phyloP scores from a whole-genome alignment of 2,797 vertebrate species.

The Prionace glauca region DNA sequence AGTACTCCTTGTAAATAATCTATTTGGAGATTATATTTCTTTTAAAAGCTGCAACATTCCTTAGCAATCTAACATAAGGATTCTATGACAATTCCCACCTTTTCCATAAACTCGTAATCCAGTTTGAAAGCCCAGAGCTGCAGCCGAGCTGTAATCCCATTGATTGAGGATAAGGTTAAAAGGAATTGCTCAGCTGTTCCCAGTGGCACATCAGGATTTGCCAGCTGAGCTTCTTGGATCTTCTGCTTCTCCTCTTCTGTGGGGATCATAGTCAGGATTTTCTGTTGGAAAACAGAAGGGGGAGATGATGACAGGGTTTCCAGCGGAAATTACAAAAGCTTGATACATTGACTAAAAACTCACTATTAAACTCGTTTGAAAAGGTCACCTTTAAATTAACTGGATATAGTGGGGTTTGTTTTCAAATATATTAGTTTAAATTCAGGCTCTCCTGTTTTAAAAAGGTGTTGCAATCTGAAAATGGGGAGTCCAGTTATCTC shows the following conservation, averaged over 20 bases:
- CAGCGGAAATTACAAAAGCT: background rate
- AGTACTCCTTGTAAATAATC: background rate
- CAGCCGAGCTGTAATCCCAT: conserved; percentile 71
- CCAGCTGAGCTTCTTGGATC: conserved; percentile 91
- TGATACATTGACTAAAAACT: background rate
- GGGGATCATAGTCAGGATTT: conserved; percentile 92
- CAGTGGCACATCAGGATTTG: conserved; percentile 79
- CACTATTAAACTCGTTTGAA: background rate
- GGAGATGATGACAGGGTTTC: background rate
- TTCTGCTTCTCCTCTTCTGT: conserved; percentile 95
- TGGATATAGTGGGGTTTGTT: background rate
- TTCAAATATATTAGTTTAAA: background rate
- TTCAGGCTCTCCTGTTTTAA: background rate
- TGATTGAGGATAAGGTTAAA: conserved; percentile 81
- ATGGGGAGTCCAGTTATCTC: background rate
- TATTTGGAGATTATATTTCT: background rate
- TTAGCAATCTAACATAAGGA: too few relatives aligned
- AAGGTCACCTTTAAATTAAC: background rate
- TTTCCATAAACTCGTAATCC: conserved; percentile 88
- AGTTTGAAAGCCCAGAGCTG: conserved; percentile 97
- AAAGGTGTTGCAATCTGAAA: background rate
- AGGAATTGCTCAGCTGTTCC: conserved; percentile 93
- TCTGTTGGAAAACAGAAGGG: conserved; percentile 56
- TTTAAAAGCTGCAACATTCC: background rate
- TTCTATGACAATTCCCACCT: conserved; percentile 56